Evolutionary conservation across 2,888 invertebrate species (phyloP).

Genomic region (Mythimna loreyi): DNA sequence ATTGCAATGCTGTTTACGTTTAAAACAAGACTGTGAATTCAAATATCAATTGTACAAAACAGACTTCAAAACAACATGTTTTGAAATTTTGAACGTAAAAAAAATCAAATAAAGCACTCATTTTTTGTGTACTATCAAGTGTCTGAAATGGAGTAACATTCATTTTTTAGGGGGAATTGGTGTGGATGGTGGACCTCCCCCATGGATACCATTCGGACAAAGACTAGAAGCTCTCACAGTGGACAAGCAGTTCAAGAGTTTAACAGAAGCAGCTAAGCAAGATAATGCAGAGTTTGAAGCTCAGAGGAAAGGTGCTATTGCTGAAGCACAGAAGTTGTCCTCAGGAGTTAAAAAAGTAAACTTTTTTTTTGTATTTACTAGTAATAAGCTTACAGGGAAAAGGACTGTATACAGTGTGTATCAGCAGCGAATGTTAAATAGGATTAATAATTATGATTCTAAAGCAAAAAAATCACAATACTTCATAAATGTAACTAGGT

Average conservation of each 20-base stretch:
- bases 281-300: conserved; percentile 96
- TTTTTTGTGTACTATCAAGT: neutral
- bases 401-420: neutral
- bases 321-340: conserved; percentile 94
- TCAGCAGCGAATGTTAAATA: neutral
- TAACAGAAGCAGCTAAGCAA: conserved; percentile 91
- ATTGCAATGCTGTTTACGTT: neutral
- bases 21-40: neutral
- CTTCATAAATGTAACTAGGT: too few relatives aligned
- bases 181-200: conserved; percentile 95
- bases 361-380: neutral
- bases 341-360: conserved; percentile 90
- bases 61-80: neutral
- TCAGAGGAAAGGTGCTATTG: conserved; percentile 97
- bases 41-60: neutral
- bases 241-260: conserved; percentile 93
- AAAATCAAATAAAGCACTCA: neutral
- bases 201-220: conserved; percentile 98
- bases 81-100: neutral
- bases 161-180: conserved; percentile 87
- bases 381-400: neutral
- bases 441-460: neutral
- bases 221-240: conserved; percentile 92
- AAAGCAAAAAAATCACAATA: conserved; percentile 4
- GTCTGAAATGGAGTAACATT: neutral